Conservation (phyloP, 2,888 invertebrate species). For the Colletes collaris region DNA sequence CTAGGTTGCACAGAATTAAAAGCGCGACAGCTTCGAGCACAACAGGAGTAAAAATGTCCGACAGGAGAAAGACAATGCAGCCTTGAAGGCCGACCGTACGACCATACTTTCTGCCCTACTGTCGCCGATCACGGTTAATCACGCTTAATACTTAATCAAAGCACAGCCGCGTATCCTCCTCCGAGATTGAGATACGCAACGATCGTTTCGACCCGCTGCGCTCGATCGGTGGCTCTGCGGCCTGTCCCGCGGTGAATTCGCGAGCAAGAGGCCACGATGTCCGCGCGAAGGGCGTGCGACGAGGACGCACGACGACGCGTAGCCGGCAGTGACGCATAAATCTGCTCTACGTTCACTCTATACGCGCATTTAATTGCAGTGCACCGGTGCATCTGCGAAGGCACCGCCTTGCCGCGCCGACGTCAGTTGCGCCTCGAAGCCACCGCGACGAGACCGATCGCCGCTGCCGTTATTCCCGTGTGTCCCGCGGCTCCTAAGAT, state of each 20-base stretch:
- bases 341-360: conserved; percentile 58
- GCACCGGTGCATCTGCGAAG: conserved; percentile 52
- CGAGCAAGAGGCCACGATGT: conserved; percentile 15
- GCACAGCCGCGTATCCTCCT: conserved; percentile 52
- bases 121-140: conserved; percentile 64
- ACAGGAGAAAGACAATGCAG: conserved; percentile 32
- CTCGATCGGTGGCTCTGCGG: conserved; percentile 51
- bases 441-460: conserved; percentile 31
- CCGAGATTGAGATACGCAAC: conserved; percentile 71
- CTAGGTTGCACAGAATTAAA: neutral
- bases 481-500: conserved; percentile 52
- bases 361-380: conserved; percentile 73
- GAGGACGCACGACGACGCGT: conserved; percentile 50
- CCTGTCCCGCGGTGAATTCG: conserved; percentile 42
- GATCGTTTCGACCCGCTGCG: conserved; percentile 51
- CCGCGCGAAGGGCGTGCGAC: conserved; percentile 17
- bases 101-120: conserved; percentile 24
- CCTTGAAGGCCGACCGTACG: conserved; percentile 31
- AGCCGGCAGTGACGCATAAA: conserved; percentile 74
- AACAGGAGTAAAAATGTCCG: conserved; percentile 5
- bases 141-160: conserved; percentile 72
- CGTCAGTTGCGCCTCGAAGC: conserved; percentile 53
- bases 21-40: neutral
- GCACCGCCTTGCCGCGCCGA: conserved; percentile 43
- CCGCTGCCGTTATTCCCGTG: conserved; percentile 42